Evolutionary conservation across 2,888 invertebrate genomes (phyloP).

Genomic region (Epiblema foenella): DNA sequence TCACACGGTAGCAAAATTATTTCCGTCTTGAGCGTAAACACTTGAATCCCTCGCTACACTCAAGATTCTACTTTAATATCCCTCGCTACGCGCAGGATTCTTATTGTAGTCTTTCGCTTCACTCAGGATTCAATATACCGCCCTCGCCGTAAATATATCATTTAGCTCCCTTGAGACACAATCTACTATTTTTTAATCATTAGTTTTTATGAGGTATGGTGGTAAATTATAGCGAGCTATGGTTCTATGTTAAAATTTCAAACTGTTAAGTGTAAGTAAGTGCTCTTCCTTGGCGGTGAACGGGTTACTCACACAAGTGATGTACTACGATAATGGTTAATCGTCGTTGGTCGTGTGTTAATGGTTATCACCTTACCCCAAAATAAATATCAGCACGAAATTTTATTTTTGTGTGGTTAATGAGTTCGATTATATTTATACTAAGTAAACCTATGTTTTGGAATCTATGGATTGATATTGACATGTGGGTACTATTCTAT

Average conservation of each 20-base stretch:
- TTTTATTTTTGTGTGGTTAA: not conserved
- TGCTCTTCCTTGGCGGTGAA: not conserved
- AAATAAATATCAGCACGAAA: not conserved
- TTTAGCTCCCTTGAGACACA: too few species aligned
- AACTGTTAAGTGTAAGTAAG: too few species aligned
- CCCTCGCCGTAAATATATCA: too few species aligned
- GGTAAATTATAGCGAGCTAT: not conserved
- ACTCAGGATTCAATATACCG: too few species aligned
- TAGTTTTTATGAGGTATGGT: not conserved
- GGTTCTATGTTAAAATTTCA: not conserved
- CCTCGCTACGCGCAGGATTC: too few species aligned
- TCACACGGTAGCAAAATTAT: too few species aligned
- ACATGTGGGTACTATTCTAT: not conserved
- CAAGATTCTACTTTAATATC: too few species aligned
- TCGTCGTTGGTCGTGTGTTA: too few species aligned
- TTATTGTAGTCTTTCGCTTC: too few species aligned
- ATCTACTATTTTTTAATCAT: not conserved
- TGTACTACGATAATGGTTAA: too few species aligned
- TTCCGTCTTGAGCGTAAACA: too few species aligned
- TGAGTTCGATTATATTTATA: not conserved
- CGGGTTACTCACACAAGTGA: not conserved
- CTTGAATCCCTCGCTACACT: too few species aligned
- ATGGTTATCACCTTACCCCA: not conserved
- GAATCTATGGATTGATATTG: slow-evolving; percentile 1
- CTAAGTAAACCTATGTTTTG: not conserved